Conservation (phyloP, 2,797 vertebrate species). For the Neoniphon sammara region DNA sequence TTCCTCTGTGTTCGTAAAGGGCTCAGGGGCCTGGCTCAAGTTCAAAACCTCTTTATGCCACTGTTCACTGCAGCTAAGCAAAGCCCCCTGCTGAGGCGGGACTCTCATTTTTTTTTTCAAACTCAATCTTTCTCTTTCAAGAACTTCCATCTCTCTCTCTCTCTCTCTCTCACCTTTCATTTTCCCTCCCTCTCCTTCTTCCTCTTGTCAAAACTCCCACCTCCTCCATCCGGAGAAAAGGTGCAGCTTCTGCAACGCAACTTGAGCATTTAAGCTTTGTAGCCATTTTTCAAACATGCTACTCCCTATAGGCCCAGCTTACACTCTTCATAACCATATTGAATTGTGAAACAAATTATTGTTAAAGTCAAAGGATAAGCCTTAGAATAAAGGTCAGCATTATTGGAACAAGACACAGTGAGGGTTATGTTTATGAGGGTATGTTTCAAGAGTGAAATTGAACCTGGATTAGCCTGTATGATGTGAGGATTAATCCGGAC, state of each 20-base stretch:
- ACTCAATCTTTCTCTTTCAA: constrained; percentile 39
- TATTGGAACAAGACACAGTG: background rate
- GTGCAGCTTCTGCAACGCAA: constrained; percentile 44
- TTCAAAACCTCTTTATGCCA: constrained; percentile 58
- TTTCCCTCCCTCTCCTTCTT: constrained; percentile 29
- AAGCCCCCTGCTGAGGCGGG: constrained; percentile 62
- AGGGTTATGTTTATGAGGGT: no score
- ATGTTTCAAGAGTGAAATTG: no score
- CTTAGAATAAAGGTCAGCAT: constrained; percentile 18
- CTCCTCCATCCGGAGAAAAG: constrained; percentile 35
- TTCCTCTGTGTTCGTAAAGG: constrained; percentile 22
- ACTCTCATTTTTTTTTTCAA: constrained; percentile 32
- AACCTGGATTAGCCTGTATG: no score
- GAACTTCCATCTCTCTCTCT: constrained; percentile 20
- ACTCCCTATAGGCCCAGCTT: constrained; percentile 20
- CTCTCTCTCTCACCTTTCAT: background rate
- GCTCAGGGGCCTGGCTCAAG: constrained; percentile 45
- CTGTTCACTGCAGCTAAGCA: constrained; percentile 41
- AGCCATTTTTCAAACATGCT: constrained; percentile 26
- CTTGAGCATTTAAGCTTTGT: constrained; percentile 42
- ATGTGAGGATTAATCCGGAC: no score
- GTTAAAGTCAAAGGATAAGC: constrained; percentile 32
- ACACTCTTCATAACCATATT: constrained; percentile 24
- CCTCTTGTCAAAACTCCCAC: constrained; percentile 44
- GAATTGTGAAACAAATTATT: constrained; percentile 29